phyloP scores from a whole-genome alignment of 2,797 vertebrate species.

The Sebastes vulpes region DNA sequence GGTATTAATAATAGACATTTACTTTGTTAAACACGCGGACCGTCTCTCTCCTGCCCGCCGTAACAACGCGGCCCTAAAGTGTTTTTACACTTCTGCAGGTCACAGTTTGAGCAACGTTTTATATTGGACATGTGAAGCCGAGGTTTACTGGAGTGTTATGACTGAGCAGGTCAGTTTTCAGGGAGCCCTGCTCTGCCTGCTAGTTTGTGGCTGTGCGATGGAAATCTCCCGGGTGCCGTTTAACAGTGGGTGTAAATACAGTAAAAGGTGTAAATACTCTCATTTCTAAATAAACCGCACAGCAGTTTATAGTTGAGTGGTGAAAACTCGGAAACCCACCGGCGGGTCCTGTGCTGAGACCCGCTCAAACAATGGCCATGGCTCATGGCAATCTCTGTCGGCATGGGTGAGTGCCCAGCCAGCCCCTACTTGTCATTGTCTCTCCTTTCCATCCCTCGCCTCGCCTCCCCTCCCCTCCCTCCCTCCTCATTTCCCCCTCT shows the following conservation, averaged over 20 bases:
- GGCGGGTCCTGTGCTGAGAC: conserved; percentile 79
- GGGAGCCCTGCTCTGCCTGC: conserved; percentile 67
- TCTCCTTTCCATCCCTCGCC: conserved; percentile 73
- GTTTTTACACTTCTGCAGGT: conserved; percentile 83
- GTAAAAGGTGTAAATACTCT: conserved; percentile 86
- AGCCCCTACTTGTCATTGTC: conserved; percentile 88
- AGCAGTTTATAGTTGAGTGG: conserved; percentile 81
- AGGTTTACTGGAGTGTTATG: conserved; percentile 83
- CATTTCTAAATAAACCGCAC: conserved; percentile 84
- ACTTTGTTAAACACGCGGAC: conserved; percentile 84
- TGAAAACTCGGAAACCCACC: conserved; percentile 78
- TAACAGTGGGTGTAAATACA: conserved; percentile 86
- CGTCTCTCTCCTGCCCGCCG: conserved; percentile 68
- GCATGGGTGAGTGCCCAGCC: conserved; percentile 87
- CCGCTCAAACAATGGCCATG: conserved; percentile 86
- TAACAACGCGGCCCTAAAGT: conserved; percentile 79
- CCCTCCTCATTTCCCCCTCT: conserved; percentile 74
- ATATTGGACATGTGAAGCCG: conserved; percentile 80
- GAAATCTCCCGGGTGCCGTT: conserved; percentile 80
- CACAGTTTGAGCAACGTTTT: conserved; percentile 78
- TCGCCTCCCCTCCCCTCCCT: background rate
- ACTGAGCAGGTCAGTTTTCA: conserved; percentile 77
- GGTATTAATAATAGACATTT: conserved; percentile 87
- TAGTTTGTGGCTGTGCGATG: conserved; percentile 78
- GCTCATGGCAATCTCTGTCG: conserved; percentile 88